phyloP scores from a whole-genome alignment of 2,888 invertebrate species.

The Melanostoma mellinum region DNA sequence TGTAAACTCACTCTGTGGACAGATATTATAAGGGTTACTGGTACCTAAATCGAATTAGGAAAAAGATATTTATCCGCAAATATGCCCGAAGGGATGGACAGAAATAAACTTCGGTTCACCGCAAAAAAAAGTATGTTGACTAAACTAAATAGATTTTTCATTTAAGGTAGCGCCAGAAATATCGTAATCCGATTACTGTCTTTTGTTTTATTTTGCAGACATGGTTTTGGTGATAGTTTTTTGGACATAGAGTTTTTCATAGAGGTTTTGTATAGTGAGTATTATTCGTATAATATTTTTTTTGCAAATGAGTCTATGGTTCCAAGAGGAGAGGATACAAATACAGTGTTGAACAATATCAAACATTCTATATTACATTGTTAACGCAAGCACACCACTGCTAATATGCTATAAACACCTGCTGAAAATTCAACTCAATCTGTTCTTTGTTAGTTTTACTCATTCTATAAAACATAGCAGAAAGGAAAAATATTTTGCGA shows the following conservation, averaged over 20 bases:
- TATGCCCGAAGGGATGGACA: constrained; percentile 15
- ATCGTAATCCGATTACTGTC: constrained; percentile 45
- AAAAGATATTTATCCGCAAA: constrained; percentile 14
- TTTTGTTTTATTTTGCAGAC: constrained; percentile 27
- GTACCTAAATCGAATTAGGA: constrained; percentile 28
- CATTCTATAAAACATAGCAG: too few species aligned
- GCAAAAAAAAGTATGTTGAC: constrained; percentile 1
- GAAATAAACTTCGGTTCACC: constrained; percentile 22
- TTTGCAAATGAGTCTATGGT: too few species aligned
- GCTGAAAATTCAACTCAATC: too few species aligned
- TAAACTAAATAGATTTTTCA: constrained; percentile 17
- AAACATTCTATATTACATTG: too few species aligned
- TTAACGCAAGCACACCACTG: too few species aligned
- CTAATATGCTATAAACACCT: too few species aligned
- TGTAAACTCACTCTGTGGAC: constrained; percentile 5
- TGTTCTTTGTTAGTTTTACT: too few species aligned
- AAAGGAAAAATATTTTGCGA: too few species aligned
- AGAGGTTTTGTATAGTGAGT: neutral
- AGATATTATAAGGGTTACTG: constrained; percentile 33
- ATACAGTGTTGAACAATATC: too few species aligned
- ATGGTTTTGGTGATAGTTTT: constrained; percentile 10
- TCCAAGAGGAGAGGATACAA: too few species aligned
- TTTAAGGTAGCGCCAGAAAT: constrained; percentile 29
- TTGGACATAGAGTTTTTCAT: constrained; percentile 13
- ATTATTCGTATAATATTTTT: too few species aligned